Base-by-base conservation (phyloP, 2,888 invertebrate genomes). In the Andricus curvator region DNA sequence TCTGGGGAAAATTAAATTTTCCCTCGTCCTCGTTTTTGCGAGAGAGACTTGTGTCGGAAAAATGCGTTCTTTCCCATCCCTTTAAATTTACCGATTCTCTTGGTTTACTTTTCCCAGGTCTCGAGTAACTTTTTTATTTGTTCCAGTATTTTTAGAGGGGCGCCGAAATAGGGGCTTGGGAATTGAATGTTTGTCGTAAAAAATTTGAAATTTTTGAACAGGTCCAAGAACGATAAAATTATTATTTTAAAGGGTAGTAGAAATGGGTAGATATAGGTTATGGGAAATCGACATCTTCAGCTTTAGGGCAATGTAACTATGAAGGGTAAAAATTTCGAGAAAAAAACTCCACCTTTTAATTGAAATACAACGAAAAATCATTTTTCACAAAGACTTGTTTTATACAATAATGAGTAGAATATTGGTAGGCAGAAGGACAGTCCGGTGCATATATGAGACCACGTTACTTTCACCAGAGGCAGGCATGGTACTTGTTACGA, bases 51-150 rank as follows among this genome's bases (percentile, higher is more conserved):
- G 70, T 70, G 51, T 70, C 51, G 48, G 29, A 33, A 70, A 70
- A 70, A 51, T 70, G 64, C 76, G 60, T 33, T 22, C n/a, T 76
- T 20, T n/a, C 66, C 29, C 70, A 60, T 51, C 20, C 20, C 29
- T 29, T 29, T 22, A 44, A 44, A 44, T 68, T 68, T 25, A 68
- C 68, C 44, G 44, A 68, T 68, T 68, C 37, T 65, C 22, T 51
- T 17, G 11, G 56, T 56, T 22, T 37, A 60, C 76, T 76, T 76
- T 76, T 25, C 67, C 37, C 25, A 20, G 44, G 77, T 77, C 80
- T 82, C 80, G 85, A 86, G 82, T 88, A 86, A 20, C 41, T 68
- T 67, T 68, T 44, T 44, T 44, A n/a, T 44, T 44, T 22, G 41
- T 15, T 48, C 17, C n/a, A 25, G 13, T 68, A 25, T 70, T 51